Evolutionary conservation across 1,140 invertebrate species (phyloP).

Genomic region (Drosophila malerkotliana): DNA sequence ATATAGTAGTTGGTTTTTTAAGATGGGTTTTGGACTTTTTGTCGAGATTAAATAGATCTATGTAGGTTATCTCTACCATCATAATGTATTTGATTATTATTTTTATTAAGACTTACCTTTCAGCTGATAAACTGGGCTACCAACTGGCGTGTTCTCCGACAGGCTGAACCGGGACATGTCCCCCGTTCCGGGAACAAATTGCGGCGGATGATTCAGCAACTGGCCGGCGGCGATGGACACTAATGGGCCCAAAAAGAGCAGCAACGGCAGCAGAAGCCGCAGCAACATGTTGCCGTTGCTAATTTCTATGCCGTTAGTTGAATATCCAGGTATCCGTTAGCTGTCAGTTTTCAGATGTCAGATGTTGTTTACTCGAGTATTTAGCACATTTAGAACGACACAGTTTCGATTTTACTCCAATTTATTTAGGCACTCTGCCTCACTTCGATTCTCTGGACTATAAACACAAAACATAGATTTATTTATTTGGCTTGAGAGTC

Average conservation of each 20-base stretch:
- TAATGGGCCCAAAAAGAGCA: constrained; percentile 25
- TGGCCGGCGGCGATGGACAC: constrained; percentile 44
- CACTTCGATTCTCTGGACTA: constrained; percentile 26
- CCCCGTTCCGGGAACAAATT: constrained; percentile 89
- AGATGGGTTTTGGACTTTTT: too few relatives aligned
- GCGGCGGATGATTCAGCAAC: constrained; percentile 88
- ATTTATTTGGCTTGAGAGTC: constrained; percentile 22
- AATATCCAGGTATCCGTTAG: constrained; percentile 59
- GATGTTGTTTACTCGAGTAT: constrained; percentile 60
- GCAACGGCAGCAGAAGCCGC: constrained; percentile 39
- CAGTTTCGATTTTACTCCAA: constrained; percentile 15
- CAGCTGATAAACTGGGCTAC: constrained; percentile 90
- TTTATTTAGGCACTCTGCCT: constrained; percentile 6
- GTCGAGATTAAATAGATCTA: neutral
- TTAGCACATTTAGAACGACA: constrained; percentile 68
- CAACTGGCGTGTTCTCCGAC: constrained; percentile 90
- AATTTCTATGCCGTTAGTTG: constrained; percentile 70
- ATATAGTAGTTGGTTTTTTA: too few relatives aligned
- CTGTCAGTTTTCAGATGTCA: constrained; percentile 40
- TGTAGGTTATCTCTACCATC: neutral
- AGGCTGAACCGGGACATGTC: constrained; percentile 91
- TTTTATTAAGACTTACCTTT: constrained; percentile 84
- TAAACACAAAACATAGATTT: constrained; percentile 39
- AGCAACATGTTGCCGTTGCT: constrained; percentile 76
- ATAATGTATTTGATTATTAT: too few relatives aligned